phyloP scores from a whole-genome alignment of 2,113 vertebrate genomes.

The Vidua macroura region DNA sequence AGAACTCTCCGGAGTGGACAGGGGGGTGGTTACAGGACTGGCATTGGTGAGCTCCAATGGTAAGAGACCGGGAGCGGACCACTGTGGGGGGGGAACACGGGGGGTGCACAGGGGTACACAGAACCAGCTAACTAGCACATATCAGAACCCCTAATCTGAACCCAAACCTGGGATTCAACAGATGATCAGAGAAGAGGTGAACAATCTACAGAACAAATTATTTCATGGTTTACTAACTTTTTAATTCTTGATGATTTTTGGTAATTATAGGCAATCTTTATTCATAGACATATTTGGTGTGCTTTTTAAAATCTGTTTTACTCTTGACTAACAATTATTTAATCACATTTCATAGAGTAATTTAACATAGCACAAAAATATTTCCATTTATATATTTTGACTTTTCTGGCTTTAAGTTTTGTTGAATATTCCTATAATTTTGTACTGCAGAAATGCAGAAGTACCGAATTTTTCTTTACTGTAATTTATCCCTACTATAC shows the following conservation, averaged over 20 bases:
- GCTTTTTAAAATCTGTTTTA: background rate
- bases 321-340: background rate
- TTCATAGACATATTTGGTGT: background rate
- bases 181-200: background rate
- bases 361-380: background rate
- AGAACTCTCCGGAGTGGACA: too few species aligned
- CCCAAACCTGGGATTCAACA: too few species aligned
- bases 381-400: background rate
- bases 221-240: background rate
- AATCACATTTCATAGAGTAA: background rate
- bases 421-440: background rate
- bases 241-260: background rate
- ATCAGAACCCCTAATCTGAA: too few species aligned
- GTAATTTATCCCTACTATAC: background rate
- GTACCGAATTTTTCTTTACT: background rate
- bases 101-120: too few species aligned
- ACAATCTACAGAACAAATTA: background rate
- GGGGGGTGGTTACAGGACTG: too few species aligned
- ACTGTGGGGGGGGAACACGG: too few species aligned
- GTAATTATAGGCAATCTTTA: background rate
- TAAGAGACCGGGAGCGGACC: too few species aligned
- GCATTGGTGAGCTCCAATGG: too few species aligned
- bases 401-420: background rate
- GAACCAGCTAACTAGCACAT: too few species aligned
- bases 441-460: background rate